Evolutionary conservation across 92 coral and sea anemone genomes (phyloP).

Genomic region (Parazoanthus darwini): DNA sequence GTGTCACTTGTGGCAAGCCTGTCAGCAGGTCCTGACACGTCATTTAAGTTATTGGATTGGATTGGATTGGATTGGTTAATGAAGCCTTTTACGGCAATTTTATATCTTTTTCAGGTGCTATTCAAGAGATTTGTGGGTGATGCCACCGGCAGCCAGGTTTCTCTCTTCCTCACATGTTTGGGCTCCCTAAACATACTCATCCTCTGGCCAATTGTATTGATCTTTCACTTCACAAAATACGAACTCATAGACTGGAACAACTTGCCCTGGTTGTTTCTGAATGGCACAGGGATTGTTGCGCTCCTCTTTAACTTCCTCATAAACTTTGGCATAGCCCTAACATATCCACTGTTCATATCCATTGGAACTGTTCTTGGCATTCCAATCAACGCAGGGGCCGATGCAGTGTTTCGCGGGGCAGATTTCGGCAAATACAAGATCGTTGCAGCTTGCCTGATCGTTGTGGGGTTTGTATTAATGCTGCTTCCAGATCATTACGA

Average conservation of each 20-base stretch:
- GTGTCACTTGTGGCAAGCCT: too few relatives aligned
- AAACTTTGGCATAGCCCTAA: slow-evolving; percentile 89
- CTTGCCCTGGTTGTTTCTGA: slow-evolving; percentile 80
- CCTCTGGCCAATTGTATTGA: slow-evolving; percentile 76
- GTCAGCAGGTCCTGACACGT: too few relatives aligned
- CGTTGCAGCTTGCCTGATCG: slow-evolving; percentile 68
- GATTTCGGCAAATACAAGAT: slow-evolving; percentile 67
- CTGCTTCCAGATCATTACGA: slow-evolving; percentile 54
- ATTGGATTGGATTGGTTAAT: too few relatives aligned
- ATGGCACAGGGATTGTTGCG: slow-evolving; percentile 66
- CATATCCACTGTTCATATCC: slow-evolving; percentile 87
- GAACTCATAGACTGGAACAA: slow-evolving; percentile 68
- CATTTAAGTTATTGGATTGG: too few relatives aligned
- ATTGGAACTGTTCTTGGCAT: slow-evolving; percentile 90
- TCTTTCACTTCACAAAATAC: slow-evolving; percentile 72
- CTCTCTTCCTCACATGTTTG: slow-evolving; percentile 75
- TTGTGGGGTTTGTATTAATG: slow-evolving; percentile 72
- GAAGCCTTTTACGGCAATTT: too few relatives aligned
- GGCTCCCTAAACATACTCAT: slow-evolving; percentile 64
- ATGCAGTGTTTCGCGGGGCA: slow-evolving; percentile 68
- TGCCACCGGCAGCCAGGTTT: slow-evolving; percentile 72
- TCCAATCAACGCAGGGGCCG: slow-evolving; percentile 84
- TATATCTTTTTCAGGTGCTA: slow-evolving; percentile 48
- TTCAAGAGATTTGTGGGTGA: slow-evolving; percentile 72
- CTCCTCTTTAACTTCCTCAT: slow-evolving; percentile 74